Base-by-base conservation (phyloP, 2,888 invertebrate species). In the Acrocyrtus sp. region DNA sequence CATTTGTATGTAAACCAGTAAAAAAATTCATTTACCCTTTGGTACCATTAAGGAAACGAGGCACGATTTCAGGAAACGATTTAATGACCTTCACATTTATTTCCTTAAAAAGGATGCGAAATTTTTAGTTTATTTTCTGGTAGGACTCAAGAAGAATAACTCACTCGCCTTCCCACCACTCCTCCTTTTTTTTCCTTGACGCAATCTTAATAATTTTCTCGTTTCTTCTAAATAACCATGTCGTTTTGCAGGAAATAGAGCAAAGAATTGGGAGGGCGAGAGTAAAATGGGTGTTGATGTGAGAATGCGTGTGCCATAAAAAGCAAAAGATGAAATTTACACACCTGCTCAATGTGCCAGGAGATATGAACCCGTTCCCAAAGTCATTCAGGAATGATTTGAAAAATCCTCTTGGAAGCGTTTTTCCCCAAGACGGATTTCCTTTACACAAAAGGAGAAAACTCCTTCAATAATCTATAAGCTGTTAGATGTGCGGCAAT, bases 111-210 rank as follows among this genome's bases (percentile, higher is more conserved):
- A 57, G 48, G 48, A 57, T 66, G 56, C 51, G 63, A 67, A 67
- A n/a, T n/a, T n/a, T n/a, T n/a, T n/a, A n/a, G n/a, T 67, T 67
- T 67, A 67, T 67, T 67, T 67, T 53, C 67, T 58, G 67, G 67
- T n/a, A n/a, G n/a, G n/a, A n/a, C n/a, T n/a, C n/a, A n/a, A n/a
- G n/a, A n/a, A 47, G 17, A 48, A 67, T 58, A 67, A 57, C 67
- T 66, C 66, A 66, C 47, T 66, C 26, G 24, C 19, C 24, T 57
- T 48, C 21, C 29, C 27, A 34, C 10, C 45, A n/a, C n/a, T n/a
- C n/a, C n/a, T n/a, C n/a, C n/a, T n/a, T n/a, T n/a, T n/a, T n/a
- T n/a, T n/a, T n/a, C n/a, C n/a, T n/a, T n/a, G n/a, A n/a, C n/a
- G n/a, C n/a, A n/a, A n/a, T n/a, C n/a, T n/a, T n/a, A n/a, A 58